A percentile compares a stretch with the other conserved stretches of the same genome.
Evolutionary conservation across 2,888 invertebrate genomes (phyloP).

Genomic region (Cremastinae sp.): DNA sequence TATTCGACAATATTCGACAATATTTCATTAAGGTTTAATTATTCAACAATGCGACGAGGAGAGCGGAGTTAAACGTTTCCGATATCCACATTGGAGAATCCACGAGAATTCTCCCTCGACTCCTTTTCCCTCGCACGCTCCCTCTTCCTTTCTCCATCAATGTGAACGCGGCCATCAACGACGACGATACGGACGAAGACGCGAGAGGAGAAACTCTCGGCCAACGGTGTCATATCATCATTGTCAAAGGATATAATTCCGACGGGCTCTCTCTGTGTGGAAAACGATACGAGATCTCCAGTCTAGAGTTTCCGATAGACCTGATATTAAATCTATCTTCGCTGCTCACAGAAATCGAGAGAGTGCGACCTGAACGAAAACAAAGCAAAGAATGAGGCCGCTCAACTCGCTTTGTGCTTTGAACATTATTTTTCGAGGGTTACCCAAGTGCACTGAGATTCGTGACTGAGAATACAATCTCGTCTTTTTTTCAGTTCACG

Average conservation of each 20-base stretch:
- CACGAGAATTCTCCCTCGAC: conserved; percentile 34
- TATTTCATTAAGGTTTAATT: conserved; percentile 35
- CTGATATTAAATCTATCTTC: conserved; percentile 75
- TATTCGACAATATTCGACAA: conserved; percentile 24
- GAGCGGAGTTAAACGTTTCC: background rate
- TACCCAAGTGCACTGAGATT: no score
- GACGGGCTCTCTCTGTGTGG: conserved; percentile 54
- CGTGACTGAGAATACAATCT: no score
- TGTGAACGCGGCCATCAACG: conserved; percentile 20
- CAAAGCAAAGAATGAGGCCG: background rate
- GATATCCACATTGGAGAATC: conserved; percentile 21
- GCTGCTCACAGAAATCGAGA: conserved; percentile 52
- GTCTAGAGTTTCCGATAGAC: conserved; percentile 71
- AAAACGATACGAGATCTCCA: conserved; percentile 68
- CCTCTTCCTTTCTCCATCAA: no score
- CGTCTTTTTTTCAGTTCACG: no score
- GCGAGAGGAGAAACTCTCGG: conserved; percentile 67
- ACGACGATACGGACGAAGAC: conserved; percentile 53
- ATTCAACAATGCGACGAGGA: conserved; percentile 25
- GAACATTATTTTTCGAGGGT: no score
- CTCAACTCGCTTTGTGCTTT: conserved; percentile 2
- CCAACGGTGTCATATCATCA: conserved; percentile 70
- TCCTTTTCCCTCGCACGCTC: no score
- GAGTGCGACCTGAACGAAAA: background rate
- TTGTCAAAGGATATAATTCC: conserved; percentile 70